These are phyloP conservation scores for Sycobia sp. DNA, from an alignment of 1,140 invertebrate species.

Conservation along the genomic window DNA sequence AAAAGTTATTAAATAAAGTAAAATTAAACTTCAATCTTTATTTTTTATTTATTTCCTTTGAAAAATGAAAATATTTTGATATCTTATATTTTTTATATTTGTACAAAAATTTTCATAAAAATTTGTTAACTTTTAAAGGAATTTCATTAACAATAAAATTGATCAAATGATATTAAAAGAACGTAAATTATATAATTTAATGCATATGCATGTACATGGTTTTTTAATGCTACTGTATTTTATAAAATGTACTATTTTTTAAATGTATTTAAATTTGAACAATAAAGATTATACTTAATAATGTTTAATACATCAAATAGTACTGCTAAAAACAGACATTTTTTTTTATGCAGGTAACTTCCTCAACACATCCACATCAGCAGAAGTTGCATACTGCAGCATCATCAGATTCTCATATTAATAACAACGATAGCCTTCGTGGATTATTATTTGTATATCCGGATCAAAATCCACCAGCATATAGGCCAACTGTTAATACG, in stretches of 20 bases:
- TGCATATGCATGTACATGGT: not conserved
- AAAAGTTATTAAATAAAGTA: slow-evolving; percentile 18
- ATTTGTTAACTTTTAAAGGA: not conserved
- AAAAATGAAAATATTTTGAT: not conserved
- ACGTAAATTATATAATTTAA: not conserved
- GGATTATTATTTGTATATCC: too few relatives aligned
- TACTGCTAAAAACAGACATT: not conserved
- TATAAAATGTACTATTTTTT: too few relatives aligned
- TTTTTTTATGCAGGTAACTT: slow-evolving; percentile 52
- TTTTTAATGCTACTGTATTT: not conserved
- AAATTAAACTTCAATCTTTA: slow-evolving; percentile 9
- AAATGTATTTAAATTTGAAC: not conserved
- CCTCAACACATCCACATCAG: slow-evolving; percentile 62
- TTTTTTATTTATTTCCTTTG: slow-evolving; percentile 25
- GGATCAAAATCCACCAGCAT: slow-evolving; percentile 55
- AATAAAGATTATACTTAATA: not conserved
- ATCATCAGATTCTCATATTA: slow-evolving; percentile 54
- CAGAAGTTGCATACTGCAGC: slow-evolving; percentile 49
- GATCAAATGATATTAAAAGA: not conserved
- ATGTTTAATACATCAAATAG: too few relatives aligned
- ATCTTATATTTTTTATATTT: not conserved
- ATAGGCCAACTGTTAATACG: slow-evolving; percentile 44
- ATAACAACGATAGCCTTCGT: slow-evolving; percentile 54
- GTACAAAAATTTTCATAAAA: too few relatives aligned
- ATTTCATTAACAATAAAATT: not conserved